Conservation (phyloP, 2,113 vertebrate species). For the Smithornis capensis region DNA sequence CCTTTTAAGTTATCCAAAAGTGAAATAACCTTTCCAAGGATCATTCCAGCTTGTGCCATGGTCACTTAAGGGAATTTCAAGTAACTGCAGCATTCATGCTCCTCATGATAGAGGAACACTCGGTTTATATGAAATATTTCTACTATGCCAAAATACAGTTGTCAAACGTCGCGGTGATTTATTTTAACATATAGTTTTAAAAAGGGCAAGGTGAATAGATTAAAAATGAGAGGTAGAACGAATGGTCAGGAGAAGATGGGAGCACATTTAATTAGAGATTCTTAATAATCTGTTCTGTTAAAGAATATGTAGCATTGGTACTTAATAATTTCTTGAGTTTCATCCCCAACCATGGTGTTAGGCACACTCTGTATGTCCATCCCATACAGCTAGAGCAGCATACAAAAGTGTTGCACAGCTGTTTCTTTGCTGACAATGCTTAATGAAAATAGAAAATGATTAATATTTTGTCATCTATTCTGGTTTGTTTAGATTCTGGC, state of each 20-base stretch:
- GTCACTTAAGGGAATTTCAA: constrained; percentile 46
- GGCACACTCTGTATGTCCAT: not conserved
- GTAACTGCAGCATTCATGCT: constrained; percentile 26
- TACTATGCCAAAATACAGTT: not conserved
- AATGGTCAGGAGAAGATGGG: not conserved
- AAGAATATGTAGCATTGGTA: not conserved
- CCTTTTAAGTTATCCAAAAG: constrained; percentile 41
- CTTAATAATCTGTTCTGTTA: not conserved
- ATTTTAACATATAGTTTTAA: not conserved
- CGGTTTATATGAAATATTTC: not conserved
- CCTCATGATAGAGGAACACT: not conserved
- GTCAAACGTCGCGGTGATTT: not conserved
- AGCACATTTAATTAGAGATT: not conserved
- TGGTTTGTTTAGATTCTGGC: not conserved
- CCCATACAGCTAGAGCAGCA: not conserved
- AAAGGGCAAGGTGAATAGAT: not conserved
- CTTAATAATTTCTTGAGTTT: not conserved
- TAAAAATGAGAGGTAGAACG: not conserved
- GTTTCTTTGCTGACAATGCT: not conserved
- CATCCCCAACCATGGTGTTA: not conserved
- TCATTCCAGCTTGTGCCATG: constrained; percentile 16
- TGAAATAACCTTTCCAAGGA: constrained; percentile 4
- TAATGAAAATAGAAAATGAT: not conserved
- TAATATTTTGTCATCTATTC: not conserved
- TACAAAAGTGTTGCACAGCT: not conserved